These are phyloP conservation scores for Paracanthobrama guichenoti DNA, from an alignment of 2,113 vertebrate species.

Conservation along the genomic window DNA sequence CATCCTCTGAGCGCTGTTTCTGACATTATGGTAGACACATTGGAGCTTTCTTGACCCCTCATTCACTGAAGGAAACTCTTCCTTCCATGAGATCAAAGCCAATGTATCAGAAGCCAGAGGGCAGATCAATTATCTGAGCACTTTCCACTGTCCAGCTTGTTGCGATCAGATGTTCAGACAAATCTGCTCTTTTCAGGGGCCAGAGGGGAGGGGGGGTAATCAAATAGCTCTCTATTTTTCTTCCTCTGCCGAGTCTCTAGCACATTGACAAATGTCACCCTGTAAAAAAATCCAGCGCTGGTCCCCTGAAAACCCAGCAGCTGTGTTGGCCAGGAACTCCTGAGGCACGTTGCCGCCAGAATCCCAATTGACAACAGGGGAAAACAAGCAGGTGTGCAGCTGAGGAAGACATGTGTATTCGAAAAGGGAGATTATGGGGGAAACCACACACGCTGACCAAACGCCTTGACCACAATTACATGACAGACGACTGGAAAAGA, in stretches of 20 bases:
- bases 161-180: constrained; percentile 62
- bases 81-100: constrained; percentile 68
- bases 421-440: not conserved
- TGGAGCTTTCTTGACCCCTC: constrained; percentile 44
- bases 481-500: constrained; percentile 16
- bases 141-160: constrained; percentile 67
- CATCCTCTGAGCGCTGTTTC: not conserved
- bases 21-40: constrained; percentile 23
- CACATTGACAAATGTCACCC: constrained; percentile 60
- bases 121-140: constrained; percentile 71
- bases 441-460: not conserved
- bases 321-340: constrained; percentile 43
- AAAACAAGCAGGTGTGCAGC: not conserved
- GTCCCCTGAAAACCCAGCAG: constrained; percentile 54
- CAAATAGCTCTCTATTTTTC: constrained; percentile 57
- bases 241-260: constrained; percentile 51
- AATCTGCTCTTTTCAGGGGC: constrained; percentile 62
- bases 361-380: not conserved
- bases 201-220: constrained; percentile 59
- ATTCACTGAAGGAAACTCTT: constrained; percentile 64
- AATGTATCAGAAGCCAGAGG: constrained; percentile 61
- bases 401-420: not conserved
- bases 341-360: not conserved
- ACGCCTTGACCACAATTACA: constrained; percentile 17
- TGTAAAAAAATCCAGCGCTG: constrained; percentile 52